Evolutionary conservation across 2,797 vertebrate genomes (phyloP).

Genomic region (Acanthis flammea): DNA sequence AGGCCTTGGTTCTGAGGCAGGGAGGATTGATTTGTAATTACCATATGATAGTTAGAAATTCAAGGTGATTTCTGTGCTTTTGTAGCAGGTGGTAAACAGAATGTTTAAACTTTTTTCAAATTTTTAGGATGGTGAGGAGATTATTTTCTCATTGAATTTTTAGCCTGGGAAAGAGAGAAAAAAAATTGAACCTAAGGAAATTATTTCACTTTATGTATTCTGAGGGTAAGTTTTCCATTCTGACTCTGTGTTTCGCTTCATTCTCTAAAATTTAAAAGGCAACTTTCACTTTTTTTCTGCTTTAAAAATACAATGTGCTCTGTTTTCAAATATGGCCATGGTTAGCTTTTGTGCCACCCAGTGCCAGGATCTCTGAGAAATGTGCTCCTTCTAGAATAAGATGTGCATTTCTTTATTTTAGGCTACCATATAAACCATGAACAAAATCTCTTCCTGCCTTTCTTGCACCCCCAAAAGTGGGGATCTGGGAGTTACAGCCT

Average conservation of each 20-base stretch:
- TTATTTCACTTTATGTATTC: not conserved
- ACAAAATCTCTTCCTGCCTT: not conserved
- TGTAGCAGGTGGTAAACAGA: not conserved
- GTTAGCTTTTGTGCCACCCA: not conserved
- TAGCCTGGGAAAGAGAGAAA: not conserved
- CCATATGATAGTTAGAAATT: not conserved
- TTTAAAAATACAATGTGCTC: not conserved
- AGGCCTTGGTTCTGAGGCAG: not conserved
- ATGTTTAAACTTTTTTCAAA: not conserved
- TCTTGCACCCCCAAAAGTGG: not conserved
- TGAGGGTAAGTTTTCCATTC: not conserved
- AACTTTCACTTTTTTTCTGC: not conserved
- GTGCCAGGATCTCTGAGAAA: not conserved
- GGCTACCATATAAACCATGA: not conserved
- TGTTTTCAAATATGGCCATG: not conserved
- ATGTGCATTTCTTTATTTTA: not conserved
- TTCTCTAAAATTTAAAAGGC: not conserved
- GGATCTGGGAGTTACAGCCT: not conserved
- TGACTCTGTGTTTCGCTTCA: not conserved
- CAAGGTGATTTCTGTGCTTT: not conserved
- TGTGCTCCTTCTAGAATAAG: not conserved
- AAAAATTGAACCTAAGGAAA: not conserved
- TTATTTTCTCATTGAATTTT: not conserved
- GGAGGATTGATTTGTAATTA: not conserved
- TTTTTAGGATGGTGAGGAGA: rapidly evolving